Percentiles rank a stretch among this genome's conserved stretches.
Evolutionary conservation across 30 jellyfish, hydroid and myxozoan species (phyloP).

Genomic region (Aurelia aurita): DNA sequence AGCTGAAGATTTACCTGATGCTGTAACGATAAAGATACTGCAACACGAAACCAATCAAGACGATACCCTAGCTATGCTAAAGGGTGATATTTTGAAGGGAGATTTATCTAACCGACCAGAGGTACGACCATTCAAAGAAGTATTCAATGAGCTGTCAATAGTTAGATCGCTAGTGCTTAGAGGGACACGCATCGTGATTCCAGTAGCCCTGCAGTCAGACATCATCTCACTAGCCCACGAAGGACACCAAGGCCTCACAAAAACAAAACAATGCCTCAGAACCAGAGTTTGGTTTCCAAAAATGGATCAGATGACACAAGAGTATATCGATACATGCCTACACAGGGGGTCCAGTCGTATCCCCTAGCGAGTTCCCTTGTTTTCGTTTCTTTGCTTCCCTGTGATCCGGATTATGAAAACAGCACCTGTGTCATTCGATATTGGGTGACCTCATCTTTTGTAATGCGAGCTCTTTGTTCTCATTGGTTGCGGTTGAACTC

Average conservation of each 20-base stretch:
- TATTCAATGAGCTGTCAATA: slow-evolving; percentile 8
- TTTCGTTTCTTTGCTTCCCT: no score
- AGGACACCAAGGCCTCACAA: slow-evolving; percentile 10
- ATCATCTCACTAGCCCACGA: not conserved
- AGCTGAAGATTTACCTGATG: no score
- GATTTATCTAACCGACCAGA: slow-evolving; percentile 5
- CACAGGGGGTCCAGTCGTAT: slow-evolving; percentile 31
- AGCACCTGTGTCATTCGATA: no score
- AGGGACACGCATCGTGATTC: slow-evolving; percentile 12
- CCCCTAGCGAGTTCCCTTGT: no score
- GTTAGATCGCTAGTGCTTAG: not conserved
- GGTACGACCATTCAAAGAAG: not conserved
- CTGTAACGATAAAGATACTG: slow-evolving; percentile 11
- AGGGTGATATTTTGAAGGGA: slow-evolving; percentile 16
- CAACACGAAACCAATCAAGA: slow-evolving; percentile 29
- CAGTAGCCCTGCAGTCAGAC: slow-evolving; percentile 4
- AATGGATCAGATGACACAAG: not conserved
- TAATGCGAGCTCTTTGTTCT: no score
- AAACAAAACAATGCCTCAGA: slow-evolving; percentile 2
- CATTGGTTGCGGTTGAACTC: no score
- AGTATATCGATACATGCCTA: slow-evolving; percentile 12
- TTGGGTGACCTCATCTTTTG: no score
- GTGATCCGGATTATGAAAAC: no score
- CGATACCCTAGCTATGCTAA: slow-evolving; percentile 21
- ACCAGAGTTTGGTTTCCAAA: slow-evolving; percentile 4